A percentile compares a stretch with the other conserved stretches of the same genome.
Conservation (phyloP, 2,113 vertebrate species). For the Climacteris rufus region DNA sequence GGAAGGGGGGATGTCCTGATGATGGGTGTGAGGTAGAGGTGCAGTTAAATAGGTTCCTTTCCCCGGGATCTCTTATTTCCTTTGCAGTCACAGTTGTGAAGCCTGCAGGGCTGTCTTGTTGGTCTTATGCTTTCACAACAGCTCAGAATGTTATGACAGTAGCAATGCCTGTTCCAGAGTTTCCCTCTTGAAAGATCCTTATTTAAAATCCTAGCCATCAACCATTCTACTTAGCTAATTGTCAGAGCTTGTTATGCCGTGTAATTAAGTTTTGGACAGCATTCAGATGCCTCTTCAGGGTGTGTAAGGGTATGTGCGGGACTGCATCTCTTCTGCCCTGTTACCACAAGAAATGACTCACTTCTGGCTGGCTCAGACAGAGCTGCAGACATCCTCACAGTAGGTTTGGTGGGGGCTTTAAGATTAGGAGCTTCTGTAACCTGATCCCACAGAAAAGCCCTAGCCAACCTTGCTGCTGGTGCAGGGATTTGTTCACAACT, state of each 20-base stretch:
- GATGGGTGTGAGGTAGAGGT: background rate
- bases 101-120: background rate
- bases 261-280: constrained; percentile 32
- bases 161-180: background rate
- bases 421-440: background rate
- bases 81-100: background rate
- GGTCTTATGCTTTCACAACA: background rate
- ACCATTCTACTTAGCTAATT: constrained; percentile 8
- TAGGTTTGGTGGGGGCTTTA: background rate
- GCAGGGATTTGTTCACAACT: background rate
- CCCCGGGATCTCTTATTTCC: background rate
- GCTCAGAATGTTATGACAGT: background rate
- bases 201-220: constrained; percentile 2
- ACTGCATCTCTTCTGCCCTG: background rate
- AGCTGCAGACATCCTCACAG: background rate
- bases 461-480: background rate
- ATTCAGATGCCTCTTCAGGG: constrained; percentile 1
- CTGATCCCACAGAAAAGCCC: background rate
- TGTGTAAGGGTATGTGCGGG: background rate
- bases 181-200: background rate
- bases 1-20: background rate
- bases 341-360: background rate
- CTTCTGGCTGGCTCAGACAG: background rate
- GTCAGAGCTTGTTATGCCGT: background rate
- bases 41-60: background rate